A percentile compares a stretch with the other conserved stretches of the same genome.
Evolutionary conservation across 2,113 vertebrate genomes (phyloP).

Genomic region (Echinops telfairi): DNA sequence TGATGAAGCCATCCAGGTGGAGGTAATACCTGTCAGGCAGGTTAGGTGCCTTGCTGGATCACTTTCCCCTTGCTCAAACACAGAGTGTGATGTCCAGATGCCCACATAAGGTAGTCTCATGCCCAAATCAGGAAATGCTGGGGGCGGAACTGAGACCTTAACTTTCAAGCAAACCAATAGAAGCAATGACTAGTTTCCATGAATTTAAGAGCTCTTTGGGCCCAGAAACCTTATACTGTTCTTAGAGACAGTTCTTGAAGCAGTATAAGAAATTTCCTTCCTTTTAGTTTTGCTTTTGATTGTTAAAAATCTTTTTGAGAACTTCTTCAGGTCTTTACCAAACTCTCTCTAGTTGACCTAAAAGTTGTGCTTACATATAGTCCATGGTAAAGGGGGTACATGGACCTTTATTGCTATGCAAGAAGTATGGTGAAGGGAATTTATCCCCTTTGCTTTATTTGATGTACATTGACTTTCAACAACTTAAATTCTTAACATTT

Average conservation of each 20-base stretch:
- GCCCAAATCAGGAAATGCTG: not conserved
- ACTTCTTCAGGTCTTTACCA: not conserved
- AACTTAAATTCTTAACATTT: not conserved
- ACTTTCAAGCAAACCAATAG: not conserved
- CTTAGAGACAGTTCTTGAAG: not conserved
- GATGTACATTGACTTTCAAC: not conserved
- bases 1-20: not conserved
- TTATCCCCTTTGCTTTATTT: not conserved
- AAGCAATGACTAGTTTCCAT: not conserved
- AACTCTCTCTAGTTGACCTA: not conserved
- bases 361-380: not conserved
- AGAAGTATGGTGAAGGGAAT: no score
- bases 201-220: not conserved
- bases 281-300: not conserved
- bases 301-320: constrained; percentile 20
- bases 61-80: not conserved
- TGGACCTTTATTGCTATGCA: no score
- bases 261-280: not conserved
- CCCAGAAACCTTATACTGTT: not conserved
- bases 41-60: not conserved
- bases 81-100: not conserved
- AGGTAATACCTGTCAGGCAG: constrained; percentile 20
- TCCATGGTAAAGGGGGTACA: no score
- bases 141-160: not conserved
- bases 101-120: not conserved